Evolutionary conservation across 2,797 vertebrate species (phyloP).

Genomic region (Melanotaenia parkinsoni): DNA sequence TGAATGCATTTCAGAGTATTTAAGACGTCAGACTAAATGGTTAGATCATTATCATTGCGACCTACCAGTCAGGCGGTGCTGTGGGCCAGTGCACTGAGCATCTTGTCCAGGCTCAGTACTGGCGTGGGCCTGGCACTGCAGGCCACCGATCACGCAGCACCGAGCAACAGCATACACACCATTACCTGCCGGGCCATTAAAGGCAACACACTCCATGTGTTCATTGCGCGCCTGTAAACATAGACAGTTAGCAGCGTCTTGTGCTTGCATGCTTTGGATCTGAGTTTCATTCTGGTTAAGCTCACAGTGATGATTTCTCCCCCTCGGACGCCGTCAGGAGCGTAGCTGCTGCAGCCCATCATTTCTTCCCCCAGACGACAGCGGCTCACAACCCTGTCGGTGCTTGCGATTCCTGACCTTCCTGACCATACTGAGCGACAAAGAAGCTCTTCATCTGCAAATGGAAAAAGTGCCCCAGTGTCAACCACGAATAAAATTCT

Average conservation of each 20-base stretch:
- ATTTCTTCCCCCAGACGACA: constrained; percentile 86
- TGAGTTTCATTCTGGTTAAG: neutral
- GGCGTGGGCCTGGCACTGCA: constrained; percentile 73
- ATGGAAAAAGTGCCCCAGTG: neutral
- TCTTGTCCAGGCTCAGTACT: constrained; percentile 58
- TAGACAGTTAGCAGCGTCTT: neutral
- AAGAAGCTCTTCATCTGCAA: constrained; percentile 80
- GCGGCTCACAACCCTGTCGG: constrained; percentile 57
- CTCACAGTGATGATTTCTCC: constrained; percentile 86
- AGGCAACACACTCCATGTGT: constrained; percentile 83
- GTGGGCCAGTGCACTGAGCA: constrained; percentile 66
- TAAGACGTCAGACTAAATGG: neutral
- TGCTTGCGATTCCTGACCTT: constrained; percentile 69
- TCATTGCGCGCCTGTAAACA: constrained; percentile 72
- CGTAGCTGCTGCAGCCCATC: constrained; percentile 89
- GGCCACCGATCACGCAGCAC: constrained; percentile 83
- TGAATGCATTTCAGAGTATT: neutral
- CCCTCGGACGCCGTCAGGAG: constrained; percentile 67
- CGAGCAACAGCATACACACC: constrained; percentile 86
- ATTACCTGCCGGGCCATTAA: constrained; percentile 66
- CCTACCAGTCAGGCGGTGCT: constrained; percentile 86
- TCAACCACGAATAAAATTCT: neutral
- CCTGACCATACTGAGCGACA: constrained; percentile 91
- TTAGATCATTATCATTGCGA: neutral
- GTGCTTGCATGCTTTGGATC: neutral